Conservation (phyloP, 2,113 vertebrate genomes). For the Barnardius zonarius region DNA sequence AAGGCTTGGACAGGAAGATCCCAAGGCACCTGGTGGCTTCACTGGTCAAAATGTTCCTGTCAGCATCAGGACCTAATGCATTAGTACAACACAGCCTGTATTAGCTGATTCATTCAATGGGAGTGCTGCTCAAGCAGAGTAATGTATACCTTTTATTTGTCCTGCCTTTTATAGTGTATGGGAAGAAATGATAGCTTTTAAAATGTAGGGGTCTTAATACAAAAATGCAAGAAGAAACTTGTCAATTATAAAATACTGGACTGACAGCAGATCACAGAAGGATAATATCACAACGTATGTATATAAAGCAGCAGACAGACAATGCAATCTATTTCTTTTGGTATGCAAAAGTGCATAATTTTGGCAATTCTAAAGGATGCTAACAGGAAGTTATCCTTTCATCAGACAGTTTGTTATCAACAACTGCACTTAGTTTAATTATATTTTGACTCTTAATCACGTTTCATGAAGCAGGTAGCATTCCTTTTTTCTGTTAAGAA, state of each 20-base stretch:
- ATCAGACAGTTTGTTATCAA: background rate
- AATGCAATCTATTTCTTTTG: background rate
- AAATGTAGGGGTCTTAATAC: background rate
- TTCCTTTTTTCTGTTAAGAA: background rate
- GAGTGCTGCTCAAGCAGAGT: background rate
- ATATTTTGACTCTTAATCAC: slow-evolving; percentile 9
- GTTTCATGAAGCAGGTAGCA: background rate
- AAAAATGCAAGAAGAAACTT: background rate
- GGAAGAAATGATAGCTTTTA: background rate
- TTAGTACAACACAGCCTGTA: background rate
- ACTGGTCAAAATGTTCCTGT: background rate
- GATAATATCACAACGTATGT: background rate
- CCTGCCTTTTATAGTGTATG: background rate
- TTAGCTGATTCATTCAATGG: background rate
- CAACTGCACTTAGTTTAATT: slow-evolving; percentile 26
- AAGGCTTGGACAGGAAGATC: background rate
- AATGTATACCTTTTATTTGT: background rate
- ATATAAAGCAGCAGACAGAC: background rate
- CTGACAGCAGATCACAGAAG: background rate
- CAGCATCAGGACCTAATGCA: background rate
- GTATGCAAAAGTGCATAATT: background rate
- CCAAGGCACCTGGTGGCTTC: background rate
- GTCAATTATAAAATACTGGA: background rate
- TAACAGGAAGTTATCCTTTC: slow-evolving; percentile 8
- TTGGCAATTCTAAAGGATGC: background rate